These are phyloP conservation scores for Pogonomyrmex barbatus DNA, from an alignment of 1,140 invertebrate genomes.

Conservation along the genomic window DNA sequence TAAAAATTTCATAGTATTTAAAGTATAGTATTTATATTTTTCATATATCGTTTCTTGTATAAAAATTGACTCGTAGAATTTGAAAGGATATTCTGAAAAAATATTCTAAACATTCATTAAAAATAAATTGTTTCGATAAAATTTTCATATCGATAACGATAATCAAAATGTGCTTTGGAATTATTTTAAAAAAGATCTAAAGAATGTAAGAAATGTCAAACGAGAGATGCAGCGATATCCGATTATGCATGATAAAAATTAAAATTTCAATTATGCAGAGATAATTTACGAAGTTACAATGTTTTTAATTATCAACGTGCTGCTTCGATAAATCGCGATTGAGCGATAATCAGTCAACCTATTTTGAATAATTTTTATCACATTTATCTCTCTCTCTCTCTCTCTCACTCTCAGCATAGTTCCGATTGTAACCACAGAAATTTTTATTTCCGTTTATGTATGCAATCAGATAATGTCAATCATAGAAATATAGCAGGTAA, in stretches of 20 bases:
- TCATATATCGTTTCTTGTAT: not conserved
- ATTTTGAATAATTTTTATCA: constrained; percentile 14
- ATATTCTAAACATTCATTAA: not conserved
- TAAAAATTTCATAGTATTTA: not conserved
- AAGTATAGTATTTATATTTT: not conserved
- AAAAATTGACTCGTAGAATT: not conserved
- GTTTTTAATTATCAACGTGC: constrained; percentile 4
- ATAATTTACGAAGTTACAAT: not conserved
- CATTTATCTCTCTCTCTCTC: not conserved
- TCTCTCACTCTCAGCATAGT: not conserved
- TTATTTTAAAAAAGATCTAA: not conserved
- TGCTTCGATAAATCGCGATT: not conserved
- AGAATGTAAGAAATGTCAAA: not conserved
- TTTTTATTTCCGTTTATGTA: not conserved
- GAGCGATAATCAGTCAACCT: not conserved
- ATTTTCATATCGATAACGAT: not conserved
- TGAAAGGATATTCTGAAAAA: not conserved
- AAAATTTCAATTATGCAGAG: not conserved
- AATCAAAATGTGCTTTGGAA: not conserved
- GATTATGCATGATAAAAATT: not conserved
- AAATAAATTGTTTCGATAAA: not conserved
- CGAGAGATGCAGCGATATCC: not conserved
- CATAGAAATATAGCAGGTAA: not conserved
- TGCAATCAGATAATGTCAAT: not conserved
- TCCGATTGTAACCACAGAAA: not conserved